Evolutionary conservation across 2,113 vertebrate genomes (phyloP), one percentile per base, ranked within the genome.

Genomic region (Megaceryle torquata): DNA sequence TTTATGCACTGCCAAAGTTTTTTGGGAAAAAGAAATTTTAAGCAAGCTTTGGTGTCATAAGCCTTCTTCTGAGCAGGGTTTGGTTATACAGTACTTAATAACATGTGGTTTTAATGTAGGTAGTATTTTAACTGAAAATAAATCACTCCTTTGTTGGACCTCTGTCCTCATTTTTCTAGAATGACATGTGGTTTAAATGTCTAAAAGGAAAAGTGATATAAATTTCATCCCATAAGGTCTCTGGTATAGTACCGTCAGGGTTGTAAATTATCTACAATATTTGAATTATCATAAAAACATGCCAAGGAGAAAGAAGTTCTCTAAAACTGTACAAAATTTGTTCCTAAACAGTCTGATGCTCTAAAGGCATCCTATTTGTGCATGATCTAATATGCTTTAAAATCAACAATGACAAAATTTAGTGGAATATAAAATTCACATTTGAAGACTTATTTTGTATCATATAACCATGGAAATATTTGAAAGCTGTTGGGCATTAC

Each of bases 81-180:
- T 82, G 79, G 95, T 97, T 89, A 76, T 83, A 87, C 79, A 60
- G 91, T 94, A 76, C 91, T 94, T 93, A 79, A 82, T 93, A 87
- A 93, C 93, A 89, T 94, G 95, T 96, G 97, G 95, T 96, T 98
- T 98, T 96, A 96, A 91, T 97, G 95, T 41, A 95, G 93, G 35
- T 87, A 96, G 91, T 88, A 87, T 96, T 97, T 96, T 95, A 93
- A 91, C 97, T 77, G 88, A 97, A 96, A 91, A 96, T 96, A 96
- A 97, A 97, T 92, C 95, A 91, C 63, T 74, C 78, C 83, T 93
- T 95, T 90, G 93, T 95, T 93, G 96, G 94, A 92, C 87, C 78
- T 94, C 87, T 88, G 93, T 96, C 95, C 93, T 93, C 37, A 7
- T 88, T 95, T 97, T 94, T 93, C 80, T 68, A 93, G 84, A 64